Conservation (phyloP, 2,888 invertebrate genomes). For the Amiota communis region DNA sequence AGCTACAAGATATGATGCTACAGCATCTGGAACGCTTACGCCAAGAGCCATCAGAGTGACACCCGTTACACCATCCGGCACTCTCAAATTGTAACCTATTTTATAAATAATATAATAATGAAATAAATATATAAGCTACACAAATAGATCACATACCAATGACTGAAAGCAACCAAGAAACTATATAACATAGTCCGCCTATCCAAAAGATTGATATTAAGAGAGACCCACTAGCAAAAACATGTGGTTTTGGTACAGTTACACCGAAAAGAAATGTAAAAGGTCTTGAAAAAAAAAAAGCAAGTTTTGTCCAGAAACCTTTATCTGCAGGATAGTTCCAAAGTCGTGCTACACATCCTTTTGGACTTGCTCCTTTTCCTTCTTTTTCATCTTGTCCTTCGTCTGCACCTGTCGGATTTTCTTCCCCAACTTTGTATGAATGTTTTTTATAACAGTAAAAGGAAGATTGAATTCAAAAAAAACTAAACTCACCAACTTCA, state of each 20-base stretch:
- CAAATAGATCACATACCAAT: slow-evolving; percentile 61
- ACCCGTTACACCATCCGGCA: slow-evolving; percentile 14
- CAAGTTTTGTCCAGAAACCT: background rate
- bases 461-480: no score
- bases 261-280: background rate
- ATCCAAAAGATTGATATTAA: background rate
- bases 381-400: background rate
- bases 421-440: background rate
- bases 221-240: background rate
- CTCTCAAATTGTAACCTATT: slow-evolving; percentile 66
- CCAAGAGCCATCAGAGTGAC: slow-evolving; percentile 10
- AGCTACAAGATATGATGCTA: slow-evolving; percentile 85
- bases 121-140: background rate
- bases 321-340: background rate
- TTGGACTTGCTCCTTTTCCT: background rate
- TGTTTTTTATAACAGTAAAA: background rate
- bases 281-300: background rate
- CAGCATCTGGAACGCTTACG: slow-evolving; percentile 13
- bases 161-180: slow-evolving; percentile 60
- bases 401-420: background rate
- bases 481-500: background rate
- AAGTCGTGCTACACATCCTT: background rate
- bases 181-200: slow-evolving; percentile 6
- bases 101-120: background rate
- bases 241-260: background rate